A percentile compares a stretch with the other conserved stretches of the same genome.
phyloP scores from a whole-genome alignment of 2,113 vertebrate species.

The Polyodon spathula region DNA sequence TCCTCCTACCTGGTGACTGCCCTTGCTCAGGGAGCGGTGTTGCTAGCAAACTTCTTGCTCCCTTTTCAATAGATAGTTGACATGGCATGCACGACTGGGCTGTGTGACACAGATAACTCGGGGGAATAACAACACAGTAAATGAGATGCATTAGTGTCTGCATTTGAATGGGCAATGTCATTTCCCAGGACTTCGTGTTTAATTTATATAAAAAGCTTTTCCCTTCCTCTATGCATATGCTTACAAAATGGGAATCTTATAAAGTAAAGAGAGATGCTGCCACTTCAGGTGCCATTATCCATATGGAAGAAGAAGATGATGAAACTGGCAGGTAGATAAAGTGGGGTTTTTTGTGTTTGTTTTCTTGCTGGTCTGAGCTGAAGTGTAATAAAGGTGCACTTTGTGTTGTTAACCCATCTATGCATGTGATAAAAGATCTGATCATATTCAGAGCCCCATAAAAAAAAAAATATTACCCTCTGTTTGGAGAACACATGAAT shows the following conservation, averaged over 20 bases:
- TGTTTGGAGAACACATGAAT: no score
- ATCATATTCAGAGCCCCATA: no score
- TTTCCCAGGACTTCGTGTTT: constrained; percentile 83
- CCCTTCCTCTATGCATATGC: constrained; percentile 58
- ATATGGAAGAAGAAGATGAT: no score
- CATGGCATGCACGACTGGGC: constrained; percentile 59
- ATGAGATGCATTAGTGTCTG: constrained; percentile 87
- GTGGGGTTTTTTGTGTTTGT: no score
- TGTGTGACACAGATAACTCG: constrained; percentile 87
- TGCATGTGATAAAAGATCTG: no score
- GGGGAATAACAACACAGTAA: constrained; percentile 66
- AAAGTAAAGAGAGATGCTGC: constrained; percentile 8
- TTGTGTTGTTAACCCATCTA: no score
- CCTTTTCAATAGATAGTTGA: constrained; percentile 64
- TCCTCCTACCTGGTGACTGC: constrained; percentile 43
- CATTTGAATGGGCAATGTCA: constrained; percentile 80
- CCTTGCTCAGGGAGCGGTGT: constrained; percentile 54
- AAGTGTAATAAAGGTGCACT: no score
- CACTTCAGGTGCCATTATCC: neutral
- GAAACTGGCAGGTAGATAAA: no score
- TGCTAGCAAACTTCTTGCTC: constrained; percentile 57
- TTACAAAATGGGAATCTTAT: constrained; percentile 60
- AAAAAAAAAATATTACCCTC: no score
- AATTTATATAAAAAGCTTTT: constrained; percentile 66
- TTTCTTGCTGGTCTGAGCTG: no score